Base-by-base conservation (phyloP, 2,888 invertebrate genomes). In the Poecilus cupreus region DNA sequence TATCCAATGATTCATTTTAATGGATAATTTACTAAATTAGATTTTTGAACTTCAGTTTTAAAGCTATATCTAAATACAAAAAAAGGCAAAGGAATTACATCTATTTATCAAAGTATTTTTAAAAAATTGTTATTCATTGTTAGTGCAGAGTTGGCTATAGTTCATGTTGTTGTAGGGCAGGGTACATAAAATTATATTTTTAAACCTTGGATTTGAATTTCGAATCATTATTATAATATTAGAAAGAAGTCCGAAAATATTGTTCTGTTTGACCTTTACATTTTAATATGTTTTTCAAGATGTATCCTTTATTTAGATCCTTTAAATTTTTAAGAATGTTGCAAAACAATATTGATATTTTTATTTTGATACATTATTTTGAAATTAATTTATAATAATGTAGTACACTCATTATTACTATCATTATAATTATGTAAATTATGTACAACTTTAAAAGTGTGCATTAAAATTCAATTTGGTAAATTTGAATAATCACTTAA, bases 81-180 rank as follows among this genome's bases (percentile, higher is more conserved):
- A 32, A 32, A 3, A 6, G 1, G 4, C 4, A 32, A 3, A 3
- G 2, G 1, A 2, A 54, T 54, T 5, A 22, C 18, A 54, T 11
- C 20, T 54, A 22, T 57, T 57, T 24, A 57, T 57, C 20, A 20
- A 54, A 22, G 20, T 60, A 60, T 60, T 60, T 60, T 26, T 60
- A 13, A 13, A 60, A 60, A 22, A 60, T 26, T 60, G 26, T 60
- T 60, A 60, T 60, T 60, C 60, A 60, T 60, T 60, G 60, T 60
- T 60, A 4, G 24, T 60, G 13, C 24, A 24, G 24, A 60, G 60
- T 60, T 60, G 60, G 60, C 60, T 24, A 13, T 24, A 60, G 60
- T 32, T 13, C 60, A 60, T 60, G 60, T 60, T 60, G 60, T 60
- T 60, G 26, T 60, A 60, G 60, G 60, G 60, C 60, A 60, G 60